phyloP scores from a whole-genome alignment of 2,797 vertebrate genomes.

The Hozukius guyotensis region DNA sequence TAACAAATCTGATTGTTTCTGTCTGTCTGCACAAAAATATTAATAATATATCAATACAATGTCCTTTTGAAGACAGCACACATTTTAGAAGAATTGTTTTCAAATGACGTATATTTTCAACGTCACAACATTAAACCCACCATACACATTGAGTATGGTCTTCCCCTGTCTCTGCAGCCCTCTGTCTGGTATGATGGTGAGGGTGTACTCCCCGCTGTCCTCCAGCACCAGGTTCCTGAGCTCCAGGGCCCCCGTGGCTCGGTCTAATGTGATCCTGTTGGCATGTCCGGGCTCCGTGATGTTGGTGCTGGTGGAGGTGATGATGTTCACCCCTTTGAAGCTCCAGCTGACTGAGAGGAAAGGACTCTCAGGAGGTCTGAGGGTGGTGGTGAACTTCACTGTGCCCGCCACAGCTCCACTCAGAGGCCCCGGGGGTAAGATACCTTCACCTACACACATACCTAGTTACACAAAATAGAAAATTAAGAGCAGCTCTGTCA shows the following conservation, averaged over 20 bases:
- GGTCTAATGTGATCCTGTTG: conserved; percentile 65
- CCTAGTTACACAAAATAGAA: conserved; percentile 11
- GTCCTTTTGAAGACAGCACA: not conserved
- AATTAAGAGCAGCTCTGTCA: not conserved
- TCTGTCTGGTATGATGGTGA: conserved; percentile 52
- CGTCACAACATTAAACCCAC: conserved; percentile 44
- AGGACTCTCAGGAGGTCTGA: conserved; percentile 32
- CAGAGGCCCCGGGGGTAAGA: conserved; percentile 63
- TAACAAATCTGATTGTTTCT: not conserved
- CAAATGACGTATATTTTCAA: not conserved
- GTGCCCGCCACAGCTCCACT: conserved; percentile 51
- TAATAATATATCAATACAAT: not conserved
- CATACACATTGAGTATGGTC: conserved; percentile 61
- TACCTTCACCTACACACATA: conserved; percentile 31
- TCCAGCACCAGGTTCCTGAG: conserved; percentile 61
- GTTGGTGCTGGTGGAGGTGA: conserved; percentile 66
- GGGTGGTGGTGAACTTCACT: conserved; percentile 61
- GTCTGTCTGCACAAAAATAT: too few relatives aligned
- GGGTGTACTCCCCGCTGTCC: conserved; percentile 66
- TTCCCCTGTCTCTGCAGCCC: conserved; percentile 46
- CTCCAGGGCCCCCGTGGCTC: conserved; percentile 65
- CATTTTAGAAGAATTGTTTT: not conserved
- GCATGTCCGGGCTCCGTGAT: not conserved
- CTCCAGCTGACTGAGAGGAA: conserved; percentile 72
- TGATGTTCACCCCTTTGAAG: conserved; percentile 63